Base-by-base conservation (phyloP, 2,888 invertebrate species). In the Pollenia angustigena region DNA sequence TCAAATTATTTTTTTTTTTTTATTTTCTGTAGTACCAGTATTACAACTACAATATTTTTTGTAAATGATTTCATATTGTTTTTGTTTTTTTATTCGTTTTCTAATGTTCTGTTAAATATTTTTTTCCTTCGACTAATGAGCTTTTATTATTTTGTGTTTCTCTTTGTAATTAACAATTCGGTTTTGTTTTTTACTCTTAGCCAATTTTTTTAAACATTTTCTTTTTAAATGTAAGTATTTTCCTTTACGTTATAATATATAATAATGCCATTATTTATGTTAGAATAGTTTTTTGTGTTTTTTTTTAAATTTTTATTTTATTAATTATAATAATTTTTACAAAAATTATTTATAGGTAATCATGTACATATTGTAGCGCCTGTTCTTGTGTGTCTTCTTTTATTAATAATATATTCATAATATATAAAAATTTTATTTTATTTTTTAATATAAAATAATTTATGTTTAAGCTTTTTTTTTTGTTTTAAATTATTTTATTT, bases 311-410 rank as follows among this genome's bases (percentile, higher is more conserved):
- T 74, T 10, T 42, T 58, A 16, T 12, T 48, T 54, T 44, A 69
- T 78, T 54, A 8, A 66, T 56, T 64, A n/a, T 69, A n/a, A 32
- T 75, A 54, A 46, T 85, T 83, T 87, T 75, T 87, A 89, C 85
- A 85, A 88, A 88, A 81, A 75, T 83, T 81, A 76, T 89, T 89
- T 88, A 89, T 89, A 87, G 78, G 80, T 89, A 89, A 89, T 91
- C 91, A 91, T 91, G 91, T 91, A 91, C 91, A 90, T 89, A 89
- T 90, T 89, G 91, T 91, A 91, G 91, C 91, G 91, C 91, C 90
- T 89, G 89, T 88, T 90, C 68, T 78, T 81, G 75, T 82, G 86
- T 85, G 75, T 76, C 62, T 87, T 72, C 79, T 69, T 66, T 82
- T 64, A 74, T 58, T 82, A 60, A 42, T 54, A 46, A 79, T 46